Base-by-base conservation (phyloP, 2,797 vertebrate species). In the Fundulus diaphanus region DNA sequence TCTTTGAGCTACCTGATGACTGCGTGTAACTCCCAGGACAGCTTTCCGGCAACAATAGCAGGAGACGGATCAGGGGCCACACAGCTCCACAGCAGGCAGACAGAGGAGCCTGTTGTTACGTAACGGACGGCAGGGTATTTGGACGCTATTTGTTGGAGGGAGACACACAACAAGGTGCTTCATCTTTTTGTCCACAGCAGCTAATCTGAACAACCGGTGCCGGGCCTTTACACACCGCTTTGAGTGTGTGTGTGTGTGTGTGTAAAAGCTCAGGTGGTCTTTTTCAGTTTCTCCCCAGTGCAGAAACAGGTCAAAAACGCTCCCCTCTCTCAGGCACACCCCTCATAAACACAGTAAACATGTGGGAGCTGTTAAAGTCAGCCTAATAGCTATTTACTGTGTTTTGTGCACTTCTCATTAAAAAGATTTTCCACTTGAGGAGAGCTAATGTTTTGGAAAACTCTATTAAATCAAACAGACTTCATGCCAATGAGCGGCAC, bases 351-450 rank as follows among this genome's bases (percentile, higher is more conserved):
- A 92, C 85, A 92, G 93, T 94, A 92, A 94, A 93, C 95, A 95
- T 95, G 90, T 95, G 95, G 92, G 86, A 95, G 87, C 86, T 91
- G 90, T 96, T 95, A 94, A 89, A 94, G 80, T 80, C 83, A 78
- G 88, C 92, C 93, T 94, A 95, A 95, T 94, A 88, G 93, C 89
- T 94, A 94, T 95, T 95, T 95, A 95, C 93, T 89, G 89, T 95
- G 94, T 95, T 95, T 93, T 93, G 90, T 90, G 88, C 76, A 72
- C 91, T 94, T 91, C 94, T 93, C 92, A 95, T 95, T 93, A 95
- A 94, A 92, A 87, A 93, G 88, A 93, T 95, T 95, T 96, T 95
- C 94, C 94, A 95, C 93, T 93, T 71, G 44, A 89, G 91, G 91
- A 92, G 91, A 94, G 92, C 91, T 89, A 91, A 93, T 94, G 93